Evolutionary conservation across 2,113 vertebrate genomes (phyloP).

Genomic region (Ciconia stormi): DNA sequence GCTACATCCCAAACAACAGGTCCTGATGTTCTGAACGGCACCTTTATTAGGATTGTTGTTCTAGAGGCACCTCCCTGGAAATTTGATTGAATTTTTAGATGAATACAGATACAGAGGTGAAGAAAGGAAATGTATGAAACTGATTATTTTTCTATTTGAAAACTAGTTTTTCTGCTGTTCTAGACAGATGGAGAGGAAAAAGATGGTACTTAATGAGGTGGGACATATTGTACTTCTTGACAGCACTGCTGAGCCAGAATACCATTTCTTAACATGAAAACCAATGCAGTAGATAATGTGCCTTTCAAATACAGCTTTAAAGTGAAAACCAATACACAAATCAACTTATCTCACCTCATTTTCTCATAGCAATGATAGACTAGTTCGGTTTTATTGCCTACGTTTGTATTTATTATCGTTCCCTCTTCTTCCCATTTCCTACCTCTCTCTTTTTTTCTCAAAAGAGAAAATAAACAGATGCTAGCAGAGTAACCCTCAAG

Average conservation of each 20-base stretch:
- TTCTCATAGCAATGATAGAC: neutral
- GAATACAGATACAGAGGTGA: neutral
- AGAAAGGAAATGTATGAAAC: conserved; percentile 8
- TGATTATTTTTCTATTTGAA: conserved; percentile 40
- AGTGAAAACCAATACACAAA: conserved; percentile 12
- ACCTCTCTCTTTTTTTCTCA: neutral
- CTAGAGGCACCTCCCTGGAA: neutral
- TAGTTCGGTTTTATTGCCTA: neutral
- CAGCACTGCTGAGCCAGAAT: conserved; percentile 31
- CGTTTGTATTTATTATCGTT: neutral
- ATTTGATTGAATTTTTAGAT: neutral
- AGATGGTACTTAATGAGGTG: conserved; percentile 43
- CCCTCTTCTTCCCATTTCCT: neutral
- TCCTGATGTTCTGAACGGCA: neutral
- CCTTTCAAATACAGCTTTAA: conserved; percentile 20
- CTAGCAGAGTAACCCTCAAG: neutral
- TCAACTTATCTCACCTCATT: conserved; percentile 1
- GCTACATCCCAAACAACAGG: neutral
- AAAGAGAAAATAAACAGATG: conserved; percentile 13
- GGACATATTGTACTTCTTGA: conserved; percentile 41
- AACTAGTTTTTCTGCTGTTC: conserved; percentile 43
- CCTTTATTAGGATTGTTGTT: neutral
- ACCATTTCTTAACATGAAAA: conserved; percentile 27
- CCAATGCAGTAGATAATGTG: neutral
- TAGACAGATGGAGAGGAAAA: conserved; percentile 31